A percentile compares a stretch with the other conserved stretches of the same genome.
These are phyloP conservation scores for Toxonevra muliebris DNA, from an alignment of 2,888 invertebrate species.

Conservation along the genomic window DNA sequence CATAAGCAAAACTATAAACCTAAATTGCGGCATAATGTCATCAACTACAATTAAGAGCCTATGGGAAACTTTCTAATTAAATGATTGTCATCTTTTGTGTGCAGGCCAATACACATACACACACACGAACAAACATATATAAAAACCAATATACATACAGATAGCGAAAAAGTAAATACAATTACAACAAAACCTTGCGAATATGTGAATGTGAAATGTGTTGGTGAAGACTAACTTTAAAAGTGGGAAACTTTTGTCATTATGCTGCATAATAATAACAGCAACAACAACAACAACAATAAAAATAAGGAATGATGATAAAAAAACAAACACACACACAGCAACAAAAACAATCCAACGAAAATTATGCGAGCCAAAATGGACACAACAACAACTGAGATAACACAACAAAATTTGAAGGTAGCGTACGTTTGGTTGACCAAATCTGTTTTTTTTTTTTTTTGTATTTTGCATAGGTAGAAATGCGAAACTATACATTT, in stretches of 20 bases:
- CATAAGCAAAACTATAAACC: constrained; percentile 11
- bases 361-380: no score
- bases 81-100: constrained; percentile 60
- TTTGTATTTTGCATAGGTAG: no score
- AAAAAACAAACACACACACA: no score
- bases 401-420: background rate
- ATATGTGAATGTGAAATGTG: background rate
- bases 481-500: no score
- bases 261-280: constrained; percentile 43
- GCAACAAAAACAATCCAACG: no score
- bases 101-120: constrained; percentile 36
- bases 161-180: constrained; percentile 26
- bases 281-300: constrained; percentile 12
- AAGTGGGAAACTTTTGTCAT: constrained; percentile 55
- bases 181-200: constrained; percentile 24
- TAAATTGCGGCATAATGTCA: constrained; percentile 43
- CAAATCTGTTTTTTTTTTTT: no score
- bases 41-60: constrained; percentile 55
- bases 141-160: background rate
- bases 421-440: no score
- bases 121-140: background rate
- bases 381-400: background rate
- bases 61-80: constrained; percentile 64
- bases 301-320: background rate
- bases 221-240: constrained; percentile 45